Base-by-base conservation (phyloP, 2,797 vertebrate genomes). In the Gambusia yucatana region DNA sequence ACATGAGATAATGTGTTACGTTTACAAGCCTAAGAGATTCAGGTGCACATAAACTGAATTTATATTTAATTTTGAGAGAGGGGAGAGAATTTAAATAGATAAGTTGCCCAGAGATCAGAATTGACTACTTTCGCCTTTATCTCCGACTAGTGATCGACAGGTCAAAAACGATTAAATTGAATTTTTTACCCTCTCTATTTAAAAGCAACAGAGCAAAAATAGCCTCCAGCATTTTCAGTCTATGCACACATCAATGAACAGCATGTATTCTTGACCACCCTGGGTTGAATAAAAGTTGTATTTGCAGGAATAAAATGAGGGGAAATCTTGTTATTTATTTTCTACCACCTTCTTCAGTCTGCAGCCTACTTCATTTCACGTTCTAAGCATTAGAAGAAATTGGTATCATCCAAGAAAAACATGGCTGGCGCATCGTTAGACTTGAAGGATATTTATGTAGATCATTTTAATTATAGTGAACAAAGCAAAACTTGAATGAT, bases 1-100 rank as follows among this genome's bases (percentile, higher is more conserved):
- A 73, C 65, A 75, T 65, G 77, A 67, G 72, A 70, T 57, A 74
- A 65, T 28, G 52, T 59, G 81, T 77, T 69, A 76, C 80, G 33
- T 82, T 70, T 36, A 73, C 73, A 4, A 0, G 44, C 52, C 73
- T 2, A 61, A 79, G 63, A 3, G 9, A 28, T 73, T 46, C 22
- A 77, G 61, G 3, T 0, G 30, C 25, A 76, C 73, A 80, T 39
- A 75, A 74, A 10, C 5, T 9, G 8, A 41, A 55, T 8, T 6
- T 7, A 16, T 9, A 44, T 72, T 70, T 1, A 0, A 61, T n/a
- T 72, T 0, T 33, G 30, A 17, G 9, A 13, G 9, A 50, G 57
- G 39, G 33, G 13, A 17, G 3, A 48, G 47, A 13, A 72, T 65
- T 50, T 1, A 4, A 61, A 63, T 17, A 36, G 6, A 63, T 14